Conservation (phyloP, 2,888 invertebrate species). For the Protonemura montana region DNA sequence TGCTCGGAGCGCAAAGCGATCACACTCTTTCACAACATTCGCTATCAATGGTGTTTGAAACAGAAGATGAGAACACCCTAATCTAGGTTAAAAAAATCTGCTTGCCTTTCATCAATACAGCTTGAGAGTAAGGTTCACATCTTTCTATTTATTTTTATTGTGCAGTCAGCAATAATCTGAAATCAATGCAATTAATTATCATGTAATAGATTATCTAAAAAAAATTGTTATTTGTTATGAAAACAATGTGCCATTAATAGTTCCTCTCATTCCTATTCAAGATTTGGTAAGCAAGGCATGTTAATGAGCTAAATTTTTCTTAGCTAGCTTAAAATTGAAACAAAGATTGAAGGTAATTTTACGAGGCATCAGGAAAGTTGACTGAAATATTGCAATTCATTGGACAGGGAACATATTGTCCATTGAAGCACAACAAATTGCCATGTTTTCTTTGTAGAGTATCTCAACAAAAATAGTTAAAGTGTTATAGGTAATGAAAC, state of each 20-base stretch:
- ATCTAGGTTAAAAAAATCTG: slow-evolving; percentile 64
- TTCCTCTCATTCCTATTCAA: not conserved
- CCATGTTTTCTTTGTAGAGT: not conserved
- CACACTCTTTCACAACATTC: slow-evolving; percentile 72
- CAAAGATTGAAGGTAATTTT: not conserved
- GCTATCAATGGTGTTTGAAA: slow-evolving; percentile 76
- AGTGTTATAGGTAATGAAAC: not conserved
- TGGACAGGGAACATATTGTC: not conserved
- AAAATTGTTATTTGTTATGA: not conserved
- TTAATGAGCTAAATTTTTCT: not conserved
- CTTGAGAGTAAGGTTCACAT: not conserved
- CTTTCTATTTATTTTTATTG: not conserved
- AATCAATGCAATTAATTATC: not conserved
- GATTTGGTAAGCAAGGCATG: not conserved
- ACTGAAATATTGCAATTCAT: not conserved
- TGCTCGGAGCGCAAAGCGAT: slow-evolving; percentile 54
- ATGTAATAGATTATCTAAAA: not conserved
- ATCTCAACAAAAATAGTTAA: not conserved
- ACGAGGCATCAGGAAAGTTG: not conserved
- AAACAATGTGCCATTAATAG: not conserved
- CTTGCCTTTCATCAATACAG: not conserved
- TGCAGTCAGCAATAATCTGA: not conserved
- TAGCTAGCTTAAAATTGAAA: not conserved
- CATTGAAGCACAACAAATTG: slow-evolving; percentile 3
- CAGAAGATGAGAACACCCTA: slow-evolving; percentile 86